Evolutionary conservation across 2,888 invertebrate species (phyloP), one percentile per base, ranked within the genome.

Genomic region (Xestia rhomboidea): DNA sequence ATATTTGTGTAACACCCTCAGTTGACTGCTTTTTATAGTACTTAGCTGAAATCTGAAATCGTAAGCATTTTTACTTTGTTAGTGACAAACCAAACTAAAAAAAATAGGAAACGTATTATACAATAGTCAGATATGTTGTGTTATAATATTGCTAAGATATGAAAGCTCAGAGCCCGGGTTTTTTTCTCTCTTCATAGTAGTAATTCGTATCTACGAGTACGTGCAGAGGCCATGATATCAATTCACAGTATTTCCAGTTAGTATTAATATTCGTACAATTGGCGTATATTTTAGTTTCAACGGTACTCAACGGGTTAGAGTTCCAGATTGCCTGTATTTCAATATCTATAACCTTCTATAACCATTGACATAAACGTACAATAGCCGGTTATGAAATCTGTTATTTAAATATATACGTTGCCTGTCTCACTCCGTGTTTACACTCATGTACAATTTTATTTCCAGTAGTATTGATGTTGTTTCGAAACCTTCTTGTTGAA

Each of bases 361-460:
- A 68, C 70, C 46, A 71, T 73, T 30, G 66, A 46, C 68, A 66
- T 70, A 79, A 89, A 70, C 49, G 73, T 68, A 68, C 49, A 81
- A 82, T 70, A 60, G n/a, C 75, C 54, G 60, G 51, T 64, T 75
- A 68, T 74, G 24, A 84, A 68, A 74, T 54, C 38, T 68, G 18
- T 60, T 24, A 66, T 72, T 66, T 71, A 44, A 70, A 57, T 68
- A n/a, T 34, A 76, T 27, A 13, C 10, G 49, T n/a, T 54, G 13
- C 30, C 18, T 34, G 1, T 30, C 13, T 41, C n/a, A 41, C 21
- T n/a, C 2, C 2, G 24, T 63, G 6, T 24, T 18, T 11, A 34
- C 6, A 13, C 15, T 24, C 0, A 3, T 15, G 4, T 3, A 64
- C 8, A 64, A 41, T 15, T 41, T n/a, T 3, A 62, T 62, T 34